A percentile compares a stretch with the other conserved stretches of the same genome.
Evolutionary conservation across 2,888 invertebrate genomes (phyloP).

Genomic region (Dynastes tityus): DNA sequence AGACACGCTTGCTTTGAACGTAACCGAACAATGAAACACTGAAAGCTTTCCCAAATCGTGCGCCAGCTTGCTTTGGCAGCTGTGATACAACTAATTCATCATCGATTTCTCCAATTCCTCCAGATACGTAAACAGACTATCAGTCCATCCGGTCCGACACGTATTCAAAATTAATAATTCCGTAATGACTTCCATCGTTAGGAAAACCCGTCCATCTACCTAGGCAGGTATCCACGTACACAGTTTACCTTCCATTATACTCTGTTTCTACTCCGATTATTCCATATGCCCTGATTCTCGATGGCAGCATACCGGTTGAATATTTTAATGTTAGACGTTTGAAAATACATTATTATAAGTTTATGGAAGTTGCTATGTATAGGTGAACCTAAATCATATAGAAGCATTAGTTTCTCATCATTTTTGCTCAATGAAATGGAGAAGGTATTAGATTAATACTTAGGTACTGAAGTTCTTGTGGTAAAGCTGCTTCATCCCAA

Average conservation of each 20-base stretch:
- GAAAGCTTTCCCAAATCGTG: too few species aligned
- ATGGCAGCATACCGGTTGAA: too few species aligned
- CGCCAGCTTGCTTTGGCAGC: background rate
- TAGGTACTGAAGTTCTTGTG: background rate
- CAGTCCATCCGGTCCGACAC: conserved; percentile 16
- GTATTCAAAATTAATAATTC: conserved; percentile 48
- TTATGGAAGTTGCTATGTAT: too few species aligned
- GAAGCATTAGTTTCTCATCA: background rate
- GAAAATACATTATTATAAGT: too few species aligned
- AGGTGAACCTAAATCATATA: too few species aligned
- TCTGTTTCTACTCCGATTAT: too few species aligned
- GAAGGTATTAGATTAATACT: background rate
- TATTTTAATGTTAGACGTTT: too few species aligned
- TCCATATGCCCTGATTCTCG: too few species aligned
- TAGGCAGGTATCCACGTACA: background rate
- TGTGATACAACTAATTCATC: conserved; percentile 22
- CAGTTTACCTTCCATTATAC: too few species aligned
- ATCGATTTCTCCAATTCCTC: conserved; percentile 16
- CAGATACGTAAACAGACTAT: conserved; percentile 17
- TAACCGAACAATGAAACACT: too few species aligned
- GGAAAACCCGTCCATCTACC: conserved; percentile 14
- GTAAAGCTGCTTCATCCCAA: background rate
- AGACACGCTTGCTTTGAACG: too few species aligned
- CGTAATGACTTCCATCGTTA: conserved; percentile 48
- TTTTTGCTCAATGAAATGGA: background rate